phyloP scores from a whole-genome alignment of 2,113 vertebrate species.

The Takifugu bimaculatus region DNA sequence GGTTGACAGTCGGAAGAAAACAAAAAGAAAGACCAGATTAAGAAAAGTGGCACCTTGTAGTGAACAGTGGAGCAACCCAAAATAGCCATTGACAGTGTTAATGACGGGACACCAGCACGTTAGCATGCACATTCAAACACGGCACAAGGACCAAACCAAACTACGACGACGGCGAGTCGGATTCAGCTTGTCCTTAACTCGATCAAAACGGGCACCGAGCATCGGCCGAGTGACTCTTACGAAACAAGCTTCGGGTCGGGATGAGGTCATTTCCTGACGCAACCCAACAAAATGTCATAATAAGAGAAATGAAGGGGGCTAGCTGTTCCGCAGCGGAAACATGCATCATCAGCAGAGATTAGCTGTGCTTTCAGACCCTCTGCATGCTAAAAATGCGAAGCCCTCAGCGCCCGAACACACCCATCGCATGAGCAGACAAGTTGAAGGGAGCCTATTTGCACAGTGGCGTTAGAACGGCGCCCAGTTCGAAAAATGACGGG shows the following conservation, averaged over 20 bases:
- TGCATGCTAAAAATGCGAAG: conserved; percentile 38
- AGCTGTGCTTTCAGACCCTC: conserved; percentile 47
- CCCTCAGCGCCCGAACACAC: conserved; percentile 47
- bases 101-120: conserved; percentile 35
- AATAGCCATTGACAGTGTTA: conserved; percentile 25
- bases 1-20: conserved; percentile 73
- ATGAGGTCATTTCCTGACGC: conserved; percentile 31
- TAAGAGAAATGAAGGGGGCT: conserved; percentile 1
- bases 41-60: conserved; percentile 65
- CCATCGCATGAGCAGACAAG: conserved; percentile 68
- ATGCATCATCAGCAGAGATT: conserved; percentile 52
- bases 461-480: conserved; percentile 27
- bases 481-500: conserved; percentile 40
- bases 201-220: no score
- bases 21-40: conserved; percentile 71
- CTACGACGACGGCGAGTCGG: no score
- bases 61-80: conserved; percentile 55
- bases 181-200: no score
- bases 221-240: no score
- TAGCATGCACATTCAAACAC: conserved; percentile 49
- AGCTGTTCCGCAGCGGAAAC: conserved; percentile 26
- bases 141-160: no score
- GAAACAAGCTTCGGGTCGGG: conserved; percentile 6
- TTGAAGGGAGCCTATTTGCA: conserved; percentile 47
- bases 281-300: conserved; percentile 17